Evolutionary conservation across 37 sponge, comb jelly and placozoan species (phyloP), one percentile per base, ranked within the genome.

Genomic region (Agelas oroides): DNA sequence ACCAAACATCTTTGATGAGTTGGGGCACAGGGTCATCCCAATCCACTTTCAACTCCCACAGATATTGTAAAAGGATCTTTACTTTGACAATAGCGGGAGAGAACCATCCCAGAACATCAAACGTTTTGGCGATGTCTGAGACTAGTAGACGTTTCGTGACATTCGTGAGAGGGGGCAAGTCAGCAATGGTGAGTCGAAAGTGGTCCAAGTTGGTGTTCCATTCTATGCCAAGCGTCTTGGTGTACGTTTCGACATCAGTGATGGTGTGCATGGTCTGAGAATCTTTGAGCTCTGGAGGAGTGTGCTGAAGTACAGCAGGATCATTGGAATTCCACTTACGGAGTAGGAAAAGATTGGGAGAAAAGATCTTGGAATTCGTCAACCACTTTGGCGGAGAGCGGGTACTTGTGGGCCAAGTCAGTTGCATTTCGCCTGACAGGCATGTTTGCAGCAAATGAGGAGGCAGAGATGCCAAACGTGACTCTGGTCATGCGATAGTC

Each of bases 271-370:
- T 12, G 1, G 75, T 17, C 25, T 75, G 27, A 56, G 56, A 17
- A 55, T 56, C 75, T 55, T 56, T 53, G n/a, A 75, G 55, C 19
- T 78, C 79, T 30, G 79, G 52, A 63, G n/a, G 24, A 15, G 54
- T 76, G 21, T 58, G 30, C 72, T 75, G 13, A 17, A 56, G 58
- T 19, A 75, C 75, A 16, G 56, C 59, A 55, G 57, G 31, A 28
- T 56, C 28, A 75, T 58, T 75, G 30, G 75, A 75, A 75, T 75
- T 75, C 75, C 75, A 75, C 57, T 75, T 75, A 24, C 75, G n/a
- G n/a, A n/a, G 56, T 35, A 75, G 33, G 55, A 75, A 25, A 56
- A 75, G 24, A 17, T 35, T 58, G 18, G 17, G 75, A 23, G 59
- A 75, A 55, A 30, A 75, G 75, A 14, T 25, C 55, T 56, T 75